phyloP scores from a whole-genome alignment of 2,797 vertebrate species.

The Chaunax sp. region DNA sequence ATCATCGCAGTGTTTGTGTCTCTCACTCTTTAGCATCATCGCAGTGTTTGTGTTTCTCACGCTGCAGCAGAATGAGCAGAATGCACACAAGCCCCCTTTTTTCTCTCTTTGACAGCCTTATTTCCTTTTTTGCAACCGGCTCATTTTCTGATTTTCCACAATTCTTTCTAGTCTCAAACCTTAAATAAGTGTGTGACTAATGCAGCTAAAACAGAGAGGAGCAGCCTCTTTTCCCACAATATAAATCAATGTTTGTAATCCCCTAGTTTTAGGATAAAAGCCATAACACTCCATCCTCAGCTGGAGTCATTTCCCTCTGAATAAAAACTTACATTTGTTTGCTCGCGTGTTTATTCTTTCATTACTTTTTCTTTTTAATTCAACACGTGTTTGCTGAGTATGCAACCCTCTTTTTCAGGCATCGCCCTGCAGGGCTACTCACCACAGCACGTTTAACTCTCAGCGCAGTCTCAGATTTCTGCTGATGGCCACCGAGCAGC shows the following conservation, averaged over 20 bases:
- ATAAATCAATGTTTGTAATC: conserved; percentile 49
- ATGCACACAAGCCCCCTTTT: neutral
- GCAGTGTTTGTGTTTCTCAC: no score
- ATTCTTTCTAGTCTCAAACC: conserved; percentile 31
- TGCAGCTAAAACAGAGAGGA: conserved; percentile 15
- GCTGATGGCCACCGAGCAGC: conserved; percentile 57
- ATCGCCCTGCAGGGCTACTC: conserved; percentile 53
- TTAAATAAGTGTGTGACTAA: no score
- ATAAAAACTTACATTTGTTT: conserved; percentile 55
- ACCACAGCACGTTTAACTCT: conserved; percentile 52
- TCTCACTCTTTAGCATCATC: no score
- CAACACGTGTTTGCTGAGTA: conserved; percentile 61
- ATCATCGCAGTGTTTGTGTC: no score
- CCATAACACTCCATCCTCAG: conserved; percentile 39
- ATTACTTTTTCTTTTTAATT: conserved; percentile 31
- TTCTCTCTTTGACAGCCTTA: conserved; percentile 9
- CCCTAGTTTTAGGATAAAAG: conserved; percentile 19
- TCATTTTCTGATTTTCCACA: conserved; percentile 11
- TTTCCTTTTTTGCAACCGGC: conserved; percentile 11
- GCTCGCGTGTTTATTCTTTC: conserved; percentile 62
- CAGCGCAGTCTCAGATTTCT: conserved; percentile 46
- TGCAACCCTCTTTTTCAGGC: conserved; percentile 50
- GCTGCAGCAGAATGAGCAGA: no score
- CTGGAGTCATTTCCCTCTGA: conserved; percentile 44
- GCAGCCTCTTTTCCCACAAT: conserved; percentile 33